Evolutionary conservation across 2,797 vertebrate species (phyloP).

Genomic region (Schizopygopsis pylzovi): DNA sequence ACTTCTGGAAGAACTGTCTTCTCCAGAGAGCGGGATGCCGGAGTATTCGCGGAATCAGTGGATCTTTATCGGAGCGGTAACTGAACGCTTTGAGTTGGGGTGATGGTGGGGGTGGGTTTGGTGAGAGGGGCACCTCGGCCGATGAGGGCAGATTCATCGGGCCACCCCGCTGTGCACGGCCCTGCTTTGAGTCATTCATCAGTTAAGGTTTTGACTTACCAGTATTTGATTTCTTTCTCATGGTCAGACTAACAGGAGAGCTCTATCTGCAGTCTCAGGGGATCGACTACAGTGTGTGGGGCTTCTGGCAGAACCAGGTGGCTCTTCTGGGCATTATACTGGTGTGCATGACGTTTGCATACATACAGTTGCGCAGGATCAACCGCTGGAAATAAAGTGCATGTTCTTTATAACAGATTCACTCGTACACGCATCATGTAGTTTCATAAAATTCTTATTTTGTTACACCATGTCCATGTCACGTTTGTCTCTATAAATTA

Average conservation of each 20-base stretch:
- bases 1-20: too few relatives aligned
- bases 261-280: conserved; percentile 65
- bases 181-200: neutral
- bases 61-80: too few relatives aligned
- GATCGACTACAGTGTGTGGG: conserved; percentile 81
- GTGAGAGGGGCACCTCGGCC: too few relatives aligned
- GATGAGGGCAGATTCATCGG: too few relatives aligned
- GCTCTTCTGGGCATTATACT: conserved; percentile 77
- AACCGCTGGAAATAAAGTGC: conserved; percentile 81
- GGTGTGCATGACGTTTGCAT: conserved; percentile 75
- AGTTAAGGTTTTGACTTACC: neutral
- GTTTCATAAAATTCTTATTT: neutral
- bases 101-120: too few relatives aligned
- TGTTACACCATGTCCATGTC: neutral
- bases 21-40: too few relatives aligned
- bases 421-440: neutral
- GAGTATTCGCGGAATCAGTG: too few relatives aligned
- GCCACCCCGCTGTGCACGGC: too few relatives aligned
- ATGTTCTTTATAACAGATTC: neutral
- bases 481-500: neutral
- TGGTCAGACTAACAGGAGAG: conserved; percentile 75
- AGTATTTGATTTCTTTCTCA: conserved; percentile 1
- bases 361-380: conserved; percentile 79
- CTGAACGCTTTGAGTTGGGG: too few relatives aligned
- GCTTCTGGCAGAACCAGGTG: conserved; percentile 83